Base-by-base conservation (phyloP, 2,888 invertebrate species). In the Polietes domitor region DNA sequence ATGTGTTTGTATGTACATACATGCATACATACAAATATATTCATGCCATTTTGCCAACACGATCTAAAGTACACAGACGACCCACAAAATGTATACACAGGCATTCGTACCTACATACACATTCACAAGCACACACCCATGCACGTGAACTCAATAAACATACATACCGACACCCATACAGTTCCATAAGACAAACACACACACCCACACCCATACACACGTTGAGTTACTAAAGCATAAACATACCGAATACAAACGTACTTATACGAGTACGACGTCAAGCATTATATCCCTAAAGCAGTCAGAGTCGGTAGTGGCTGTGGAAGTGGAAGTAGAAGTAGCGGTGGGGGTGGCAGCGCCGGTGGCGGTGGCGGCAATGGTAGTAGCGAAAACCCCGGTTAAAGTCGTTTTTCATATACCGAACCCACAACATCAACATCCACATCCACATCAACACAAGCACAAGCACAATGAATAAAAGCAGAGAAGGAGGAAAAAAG, bases 341-440 rank as follows among this genome's bases (percentile, higher is more conserved):
- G 24, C 65, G 19, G 9, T 37, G 65, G 37, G 21, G 19, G 37
- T 26, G 58, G 12, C 6, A 24, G n/a, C 9, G 55, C 21, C 55
- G 55, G 15, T 41, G 41, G 2, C 10, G 43, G 32, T 43, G 47
- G 32, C 19, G 53, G 32, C 17, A 32, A 47, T 75, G 70, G 47
- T 53, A 50, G 7, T 82, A 65, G 58, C 50, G 24, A 70, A 73
- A 77, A 47, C 76, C 76, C 55, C 72, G 17, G 53, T 71, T 28
- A 80, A 83, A 83, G 68, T 80, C 70, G 80, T 83, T 71, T 83
- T 80, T 83, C 83, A 83, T 80, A 55, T 12, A 55, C 78, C 43
- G 41, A 37, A 50, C 65, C 55, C 37, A 77, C 58, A 58, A 78
- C 72, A 79, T 24, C 61, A 28, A n/a, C n/a, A n/a, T n/a, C n/a